Percentiles rank a stretch among this genome's conserved stretches.
Evolutionary conservation across 1,140 invertebrate genomes (phyloP).

Genomic region (Drosophila bocki): DNA sequence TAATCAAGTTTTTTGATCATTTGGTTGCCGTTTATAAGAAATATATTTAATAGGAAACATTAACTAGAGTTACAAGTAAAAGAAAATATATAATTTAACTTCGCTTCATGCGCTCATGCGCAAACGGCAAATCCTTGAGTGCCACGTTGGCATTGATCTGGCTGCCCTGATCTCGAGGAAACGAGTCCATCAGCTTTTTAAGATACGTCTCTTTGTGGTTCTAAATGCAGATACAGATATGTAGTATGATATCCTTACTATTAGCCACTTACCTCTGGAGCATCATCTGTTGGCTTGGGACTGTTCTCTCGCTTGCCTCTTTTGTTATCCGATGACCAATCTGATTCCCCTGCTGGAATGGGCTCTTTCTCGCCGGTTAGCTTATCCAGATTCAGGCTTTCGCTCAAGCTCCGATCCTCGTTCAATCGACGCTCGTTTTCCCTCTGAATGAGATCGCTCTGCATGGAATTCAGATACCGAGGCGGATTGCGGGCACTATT

Average conservation of each 20-base stretch:
- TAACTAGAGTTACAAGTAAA: neutral
- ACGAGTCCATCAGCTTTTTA: conserved; percentile 71
- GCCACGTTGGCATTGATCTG: conserved; percentile 52
- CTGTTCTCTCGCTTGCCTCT: conserved; percentile 55
- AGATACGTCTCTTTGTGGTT: conserved; percentile 62
- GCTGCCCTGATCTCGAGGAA: conserved; percentile 61
- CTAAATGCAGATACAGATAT: conserved; percentile 18
- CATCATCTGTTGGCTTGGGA: conserved; percentile 40
- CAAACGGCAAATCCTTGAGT: conserved; percentile 24
- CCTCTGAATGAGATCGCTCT: conserved; percentile 42
- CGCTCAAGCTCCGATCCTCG: conserved; percentile 39
- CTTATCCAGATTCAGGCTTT: conserved; percentile 44
- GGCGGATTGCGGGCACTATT: conserved; percentile 57
- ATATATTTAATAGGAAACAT: conserved; percentile 15
- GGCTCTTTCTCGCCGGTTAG: conserved; percentile 10
- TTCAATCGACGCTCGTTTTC: conserved; percentile 33
- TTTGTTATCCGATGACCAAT: conserved; percentile 7
- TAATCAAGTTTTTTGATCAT: neutral
- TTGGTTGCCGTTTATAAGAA: conserved; percentile 9
- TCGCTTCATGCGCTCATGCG: conserved; percentile 62
- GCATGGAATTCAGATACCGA: conserved; percentile 48
- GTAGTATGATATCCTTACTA: neutral
- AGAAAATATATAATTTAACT: conserved; percentile 46
- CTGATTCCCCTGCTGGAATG: neutral
- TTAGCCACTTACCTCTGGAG: conserved; percentile 51